A percentile compares a stretch with the other conserved stretches of the same genome.
These are phyloP conservation scores for Hirundo rustica DNA, from an alignment of 2,797 vertebrate species.

Conservation along the genomic window DNA sequence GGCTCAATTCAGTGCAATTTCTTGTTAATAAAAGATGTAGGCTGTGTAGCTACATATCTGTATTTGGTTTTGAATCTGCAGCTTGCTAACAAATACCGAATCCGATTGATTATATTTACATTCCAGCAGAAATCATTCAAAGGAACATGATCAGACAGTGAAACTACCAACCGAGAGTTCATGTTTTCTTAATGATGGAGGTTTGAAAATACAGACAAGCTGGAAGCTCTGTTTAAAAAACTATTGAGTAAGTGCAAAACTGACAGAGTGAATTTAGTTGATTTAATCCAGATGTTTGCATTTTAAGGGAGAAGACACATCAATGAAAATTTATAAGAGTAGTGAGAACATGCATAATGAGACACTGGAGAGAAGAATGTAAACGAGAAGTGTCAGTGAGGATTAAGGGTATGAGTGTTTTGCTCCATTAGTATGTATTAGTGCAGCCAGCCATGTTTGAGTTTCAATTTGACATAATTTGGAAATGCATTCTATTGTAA, in stretches of 20 bases:
- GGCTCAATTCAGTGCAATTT: not conserved
- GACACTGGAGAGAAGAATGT: slow-evolving; percentile 32
- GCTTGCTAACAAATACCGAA: not conserved
- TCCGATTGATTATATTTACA: not conserved
- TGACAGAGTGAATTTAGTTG: slow-evolving; percentile 31
- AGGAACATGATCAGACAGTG: not conserved
- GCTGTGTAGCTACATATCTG: not conserved
- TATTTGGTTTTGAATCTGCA: not conserved
- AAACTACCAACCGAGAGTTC: not conserved
- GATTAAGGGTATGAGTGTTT: slow-evolving; percentile 19
- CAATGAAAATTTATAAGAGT: slow-evolving; percentile 42
- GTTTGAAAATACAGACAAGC: slow-evolving; percentile 2
- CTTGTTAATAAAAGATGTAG: not conserved
- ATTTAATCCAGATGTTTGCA: slow-evolving; percentile 55
- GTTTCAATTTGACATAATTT: slow-evolving; percentile 47
- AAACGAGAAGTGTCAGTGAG: slow-evolving; percentile 37
- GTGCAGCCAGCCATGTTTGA: slow-evolving; percentile 32
- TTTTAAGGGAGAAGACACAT: slow-evolving; percentile 37
- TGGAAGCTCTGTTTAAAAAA: not conserved
- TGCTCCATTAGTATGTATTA: slow-evolving; percentile 31
- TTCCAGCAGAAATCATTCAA: slow-evolving; percentile 11
- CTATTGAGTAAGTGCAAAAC: not conserved
- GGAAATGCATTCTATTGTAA: slow-evolving; percentile 6
- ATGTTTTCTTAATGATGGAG: slow-evolving; percentile 5
- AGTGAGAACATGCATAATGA: slow-evolving; percentile 20